phyloP scores from a whole-genome alignment of 2,888 invertebrate genomes.

The Psylliodes chrysocephalus region DNA sequence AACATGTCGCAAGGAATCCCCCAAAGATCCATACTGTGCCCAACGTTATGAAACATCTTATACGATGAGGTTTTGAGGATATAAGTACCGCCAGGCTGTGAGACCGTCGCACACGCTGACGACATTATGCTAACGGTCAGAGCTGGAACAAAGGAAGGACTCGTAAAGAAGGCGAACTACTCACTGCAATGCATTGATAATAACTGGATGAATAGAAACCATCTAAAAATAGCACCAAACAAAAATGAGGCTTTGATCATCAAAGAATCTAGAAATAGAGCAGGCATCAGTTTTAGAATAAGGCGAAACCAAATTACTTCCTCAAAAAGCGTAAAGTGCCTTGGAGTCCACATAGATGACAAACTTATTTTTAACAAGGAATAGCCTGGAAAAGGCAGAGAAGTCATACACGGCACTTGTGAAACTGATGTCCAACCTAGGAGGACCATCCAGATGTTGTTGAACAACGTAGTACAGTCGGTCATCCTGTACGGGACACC shows the following conservation, averaged over 20 bases:
- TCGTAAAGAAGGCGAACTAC: neutral
- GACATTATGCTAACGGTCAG: constrained; percentile 18
- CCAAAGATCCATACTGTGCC: constrained; percentile 25
- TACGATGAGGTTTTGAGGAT: constrained; percentile 21
- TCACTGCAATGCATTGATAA: neutral
- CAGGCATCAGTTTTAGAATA: constrained; percentile 12
- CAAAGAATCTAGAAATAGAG: constrained; percentile 15
- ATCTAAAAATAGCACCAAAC: constrained; percentile 11
- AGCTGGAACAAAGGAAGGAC: constrained; percentile 1
- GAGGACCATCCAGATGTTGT: neutral
- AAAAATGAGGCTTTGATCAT: constrained; percentile 32
- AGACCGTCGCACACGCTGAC: constrained; percentile 27
- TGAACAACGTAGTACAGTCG: neutral
- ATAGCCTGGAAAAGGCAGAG: constrained; percentile 10
- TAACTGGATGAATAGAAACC: constrained; percentile 15
- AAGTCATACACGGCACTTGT: neutral
- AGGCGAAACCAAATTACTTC: neutral
- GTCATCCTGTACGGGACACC: neutral
- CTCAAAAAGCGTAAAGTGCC: constrained; percentile 24
- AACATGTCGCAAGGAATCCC: constrained; percentile 18
- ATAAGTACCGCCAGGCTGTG: neutral
- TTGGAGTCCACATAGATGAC: constrained; percentile 30
- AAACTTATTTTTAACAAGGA: constrained; percentile 8
- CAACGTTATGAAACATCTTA: constrained; percentile 20
- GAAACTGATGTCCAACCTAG: neutral